Evolutionary conservation across 2,797 vertebrate genomes (phyloP), one percentile per base, ranked within the genome.

Genomic region (Columba guinea): DNA sequence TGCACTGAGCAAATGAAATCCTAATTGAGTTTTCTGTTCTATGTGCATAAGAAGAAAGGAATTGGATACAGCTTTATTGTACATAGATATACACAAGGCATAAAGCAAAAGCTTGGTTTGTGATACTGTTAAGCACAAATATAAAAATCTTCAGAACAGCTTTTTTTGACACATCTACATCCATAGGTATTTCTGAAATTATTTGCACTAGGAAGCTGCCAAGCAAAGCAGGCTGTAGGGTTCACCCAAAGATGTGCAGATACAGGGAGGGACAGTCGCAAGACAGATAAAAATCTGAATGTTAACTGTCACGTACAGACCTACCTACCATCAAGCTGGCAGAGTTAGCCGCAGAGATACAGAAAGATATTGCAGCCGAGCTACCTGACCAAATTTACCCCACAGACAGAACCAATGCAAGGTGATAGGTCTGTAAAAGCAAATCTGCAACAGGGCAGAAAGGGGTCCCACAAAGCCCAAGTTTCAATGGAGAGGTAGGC

Each of bases 351-450:
- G 24, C 11, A 15, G 17, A 15, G 15, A 2, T 2, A 7, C 24
- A 19, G 10, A 35, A 4, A 41, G n/a, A 5, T 5, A 52, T 1
- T 49, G 28, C 44, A 58, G 55, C 34, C 10, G 6, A 79, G 74
- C 35, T 44, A 64, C 53, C 46, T 22, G 41, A 0, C 60, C 5
- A 22, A 28, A 26, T 48, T 30, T 21, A 8, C 68, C 28, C 27
- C 27, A 2, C 19, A 1, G 21, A 23, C 27, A 37, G 30, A 41
- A 3, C 3, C 0, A 0, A 4, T 0, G 0, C 19, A 10, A 30
- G 16, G 32, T 5, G 22, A 16, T 19, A 23, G 35, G 53, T 73
- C 65, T 41, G 46, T 21, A n/a, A 78, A 58, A 65, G 13, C 26
- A 4, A 7, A 11, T 1, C 2, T 7, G 13, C 58, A 46, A 53